These are phyloP conservation scores for Bombycilla garrulus DNA, from an alignment of 2,113 vertebrate genomes.

Conservation along the genomic window DNA sequence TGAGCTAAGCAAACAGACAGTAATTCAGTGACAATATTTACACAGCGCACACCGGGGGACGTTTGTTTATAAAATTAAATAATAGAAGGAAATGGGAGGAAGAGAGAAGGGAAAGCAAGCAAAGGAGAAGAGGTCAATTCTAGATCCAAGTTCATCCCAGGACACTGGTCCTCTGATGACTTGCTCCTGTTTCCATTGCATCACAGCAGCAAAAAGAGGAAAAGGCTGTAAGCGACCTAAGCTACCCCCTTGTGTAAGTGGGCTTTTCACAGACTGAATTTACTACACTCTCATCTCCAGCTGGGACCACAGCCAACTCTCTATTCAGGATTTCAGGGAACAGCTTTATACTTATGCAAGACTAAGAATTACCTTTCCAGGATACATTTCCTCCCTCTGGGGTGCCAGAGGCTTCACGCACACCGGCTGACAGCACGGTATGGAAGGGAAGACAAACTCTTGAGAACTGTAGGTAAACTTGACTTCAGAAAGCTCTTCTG, in stretches of 20 bases:
- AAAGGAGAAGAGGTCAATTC: not conserved
- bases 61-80: slow-evolving; percentile 75
- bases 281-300: not conserved
- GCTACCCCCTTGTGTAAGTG: not conserved
- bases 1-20: slow-evolving; percentile 79
- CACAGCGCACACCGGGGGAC: slow-evolving; percentile 50
- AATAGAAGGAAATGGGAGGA: slow-evolving; percentile 37
- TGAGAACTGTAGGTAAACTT: not conserved
- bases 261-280: slow-evolving; percentile 21
- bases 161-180: not conserved
- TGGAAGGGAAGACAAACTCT: not conserved
- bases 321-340: not conserved
- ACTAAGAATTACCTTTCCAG: slow-evolving; percentile 4
- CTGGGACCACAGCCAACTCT: not conserved
- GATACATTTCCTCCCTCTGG: not conserved
- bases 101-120: slow-evolving; percentile 31
- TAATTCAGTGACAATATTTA: slow-evolving; percentile 83
- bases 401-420: not conserved
- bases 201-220: not conserved
- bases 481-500: not conserved
- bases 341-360: not conserved
- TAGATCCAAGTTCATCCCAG: not conserved
- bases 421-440: not conserved
- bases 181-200: not conserved
- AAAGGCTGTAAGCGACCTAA: not conserved